phyloP scores from a whole-genome alignment of 2,888 invertebrate species.

The Euclidia mi region DNA sequence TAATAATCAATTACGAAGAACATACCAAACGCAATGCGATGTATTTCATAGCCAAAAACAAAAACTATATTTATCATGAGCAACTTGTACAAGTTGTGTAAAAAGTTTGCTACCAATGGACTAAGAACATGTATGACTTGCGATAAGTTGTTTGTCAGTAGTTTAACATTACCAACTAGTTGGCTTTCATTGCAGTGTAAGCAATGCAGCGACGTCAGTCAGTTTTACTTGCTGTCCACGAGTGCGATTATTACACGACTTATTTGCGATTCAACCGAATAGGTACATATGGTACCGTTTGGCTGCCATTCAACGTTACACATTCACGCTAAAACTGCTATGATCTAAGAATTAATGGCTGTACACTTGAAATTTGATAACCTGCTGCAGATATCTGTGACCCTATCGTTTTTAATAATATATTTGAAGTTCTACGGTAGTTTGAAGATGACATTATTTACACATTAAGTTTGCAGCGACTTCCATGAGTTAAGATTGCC shows the following conservation, averaged over 20 bases:
- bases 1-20: too few relatives aligned
- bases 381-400: neutral
- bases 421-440: too few relatives aligned
- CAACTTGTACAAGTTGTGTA: too few relatives aligned
- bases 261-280: constrained; percentile 10
- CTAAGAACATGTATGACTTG: neutral
- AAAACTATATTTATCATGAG: too few relatives aligned
- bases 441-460: too few relatives aligned
- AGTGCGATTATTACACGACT: constrained; percentile 5
- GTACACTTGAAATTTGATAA: neutral
- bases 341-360: constrained; percentile 16
- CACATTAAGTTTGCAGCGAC: too few relatives aligned
- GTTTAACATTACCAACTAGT: neutral
- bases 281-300: constrained; percentile 17
- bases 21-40: too few relatives aligned
- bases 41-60: too few relatives aligned
- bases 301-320: constrained; percentile 23
- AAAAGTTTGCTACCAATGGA: neutral
- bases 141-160: constrained; percentile 3
- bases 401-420: too few relatives aligned
- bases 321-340: constrained; percentile 6
- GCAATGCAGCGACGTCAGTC: neutral
- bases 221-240: neutral
- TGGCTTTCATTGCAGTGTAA: neutral
- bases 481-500: too few relatives aligned